A percentile compares a stretch with the other conserved stretches of the same genome.
These are phyloP conservation scores for Adrianichthys oophorus DNA, from an alignment of 2,797 vertebrate genomes.

Conservation along the genomic window DNA sequence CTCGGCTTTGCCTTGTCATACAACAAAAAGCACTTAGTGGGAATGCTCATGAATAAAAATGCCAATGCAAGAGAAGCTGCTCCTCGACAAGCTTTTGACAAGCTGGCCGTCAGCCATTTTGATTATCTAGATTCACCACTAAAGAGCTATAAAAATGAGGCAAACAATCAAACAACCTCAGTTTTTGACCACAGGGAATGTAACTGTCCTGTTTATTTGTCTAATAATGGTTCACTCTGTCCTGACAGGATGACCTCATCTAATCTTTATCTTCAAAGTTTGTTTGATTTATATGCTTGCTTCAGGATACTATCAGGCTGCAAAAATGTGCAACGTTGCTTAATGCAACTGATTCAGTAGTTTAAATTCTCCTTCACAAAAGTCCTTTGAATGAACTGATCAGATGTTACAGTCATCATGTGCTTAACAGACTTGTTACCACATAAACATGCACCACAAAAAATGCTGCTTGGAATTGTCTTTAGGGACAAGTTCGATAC, in stretches of 20 bases:
- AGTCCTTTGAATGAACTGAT: too few species aligned
- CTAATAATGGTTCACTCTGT: conserved; percentile 54
- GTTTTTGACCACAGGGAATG: conserved; percentile 49
- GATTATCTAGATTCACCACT: conserved; percentile 71
- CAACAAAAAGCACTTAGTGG: conserved; percentile 76
- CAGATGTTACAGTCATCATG: too few species aligned
- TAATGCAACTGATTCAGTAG: not conserved
- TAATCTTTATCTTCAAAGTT: conserved; percentile 31
- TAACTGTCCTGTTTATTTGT: conserved; percentile 62
- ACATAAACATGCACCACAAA: too few species aligned
- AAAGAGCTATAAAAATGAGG: conserved; percentile 68
- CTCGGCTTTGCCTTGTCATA: conserved; percentile 61
- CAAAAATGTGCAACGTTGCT: conserved; percentile 4
- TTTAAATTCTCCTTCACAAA: too few species aligned
- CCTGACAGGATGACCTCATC: conserved; percentile 58
- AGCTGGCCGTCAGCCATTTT: conserved; percentile 69
- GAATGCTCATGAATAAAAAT: conserved; percentile 70
- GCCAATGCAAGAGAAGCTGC: conserved; percentile 38
- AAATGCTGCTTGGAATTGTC: too few species aligned
- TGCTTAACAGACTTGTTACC: too few species aligned
- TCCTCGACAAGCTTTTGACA: conserved; percentile 61
- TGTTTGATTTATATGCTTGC: conserved; percentile 18
- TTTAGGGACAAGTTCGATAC: too few species aligned
- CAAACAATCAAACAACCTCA: conserved; percentile 50
- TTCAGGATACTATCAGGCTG: not conserved